These are phyloP conservation scores for Eremobia ochroleuca DNA, from an alignment of 2,888 invertebrate species.

Conservation along the genomic window DNA sequence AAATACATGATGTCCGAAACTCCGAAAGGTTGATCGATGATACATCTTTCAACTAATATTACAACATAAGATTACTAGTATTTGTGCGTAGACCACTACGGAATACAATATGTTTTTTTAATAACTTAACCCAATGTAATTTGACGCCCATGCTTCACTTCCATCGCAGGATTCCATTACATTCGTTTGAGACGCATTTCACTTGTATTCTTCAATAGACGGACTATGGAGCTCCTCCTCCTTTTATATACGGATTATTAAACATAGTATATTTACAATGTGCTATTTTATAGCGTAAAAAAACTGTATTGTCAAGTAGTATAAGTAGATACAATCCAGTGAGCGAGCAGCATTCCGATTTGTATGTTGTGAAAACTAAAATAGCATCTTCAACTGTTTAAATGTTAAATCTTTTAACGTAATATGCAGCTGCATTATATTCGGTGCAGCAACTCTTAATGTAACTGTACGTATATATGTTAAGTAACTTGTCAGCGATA, in stretches of 20 bases:
- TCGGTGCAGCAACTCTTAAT: conserved; percentile 10
- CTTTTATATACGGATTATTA: conserved; percentile 29
- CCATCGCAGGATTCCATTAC: conserved; percentile 11
- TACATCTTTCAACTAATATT: conserved; percentile 13
- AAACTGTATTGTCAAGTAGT: conserved; percentile 19
- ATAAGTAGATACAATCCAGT: conserved; percentile 38
- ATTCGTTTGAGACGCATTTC: conserved; percentile 8
- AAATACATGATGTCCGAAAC: background rate
- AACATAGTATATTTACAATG: conserved; percentile 19
- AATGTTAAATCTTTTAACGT: conserved; percentile 15
- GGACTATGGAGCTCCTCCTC: background rate
- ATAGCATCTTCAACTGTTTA: conserved; percentile 14
- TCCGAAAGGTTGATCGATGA: conserved; percentile 2
- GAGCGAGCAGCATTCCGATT: conserved; percentile 30
- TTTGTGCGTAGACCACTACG: conserved; percentile 46
- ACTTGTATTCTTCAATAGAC: conserved; percentile 27
- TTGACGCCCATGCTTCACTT: conserved; percentile 10
- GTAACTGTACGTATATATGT: conserved; percentile 27
- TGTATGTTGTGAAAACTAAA: conserved; percentile 26
- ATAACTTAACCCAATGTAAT: conserved; percentile 16
- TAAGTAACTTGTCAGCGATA: conserved; percentile 28
- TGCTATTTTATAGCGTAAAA: conserved; percentile 14
- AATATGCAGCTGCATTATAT: background rate
- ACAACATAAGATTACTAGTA: conserved; percentile 27
- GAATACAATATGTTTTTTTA: conserved; percentile 2